Conservation (phyloP, 2,888 invertebrate species). For the Peribatodes rhomboidaria region DNA sequence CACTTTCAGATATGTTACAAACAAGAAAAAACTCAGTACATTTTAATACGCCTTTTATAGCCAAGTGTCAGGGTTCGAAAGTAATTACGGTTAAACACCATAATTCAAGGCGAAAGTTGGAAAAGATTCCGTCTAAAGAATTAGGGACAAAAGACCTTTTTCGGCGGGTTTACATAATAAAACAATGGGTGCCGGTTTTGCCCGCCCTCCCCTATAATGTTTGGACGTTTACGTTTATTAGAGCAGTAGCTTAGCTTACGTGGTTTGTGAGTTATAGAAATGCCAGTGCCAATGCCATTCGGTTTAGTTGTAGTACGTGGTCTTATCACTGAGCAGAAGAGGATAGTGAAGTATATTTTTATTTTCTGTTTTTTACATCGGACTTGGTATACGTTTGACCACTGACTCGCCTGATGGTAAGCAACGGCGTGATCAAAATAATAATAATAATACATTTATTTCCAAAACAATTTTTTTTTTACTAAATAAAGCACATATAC, state of each 20-base stretch:
- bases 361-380: too few relatives aligned
- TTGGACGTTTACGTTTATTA: constrained; percentile 10
- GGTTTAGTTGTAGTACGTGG: too few relatives aligned
- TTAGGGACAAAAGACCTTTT: constrained; percentile 65
- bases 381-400: too few relatives aligned
- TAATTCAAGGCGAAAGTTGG: constrained; percentile 74
- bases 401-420: too few relatives aligned
- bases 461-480: too few relatives aligned
- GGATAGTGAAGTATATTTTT: too few relatives aligned
- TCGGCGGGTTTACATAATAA: constrained; percentile 69
- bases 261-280: constrained; percentile 2
- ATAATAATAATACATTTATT: too few relatives aligned
- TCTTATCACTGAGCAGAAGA: too few relatives aligned
- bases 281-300: too few relatives aligned
- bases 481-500: too few relatives aligned
- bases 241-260: constrained; percentile 11
- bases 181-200: constrained; percentile 59
- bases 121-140: constrained; percentile 78
- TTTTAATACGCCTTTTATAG: constrained; percentile 56
- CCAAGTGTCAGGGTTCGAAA: constrained; percentile 60
- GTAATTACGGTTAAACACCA: constrained; percentile 76
- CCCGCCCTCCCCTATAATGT: constrained; percentile 35
- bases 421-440: too few relatives aligned
- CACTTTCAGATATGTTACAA: constrained; percentile 23
- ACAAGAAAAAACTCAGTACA: constrained; percentile 47